Conservation (phyloP, 1,140 invertebrate species). For the Eriosoma lanigerum region DNA sequence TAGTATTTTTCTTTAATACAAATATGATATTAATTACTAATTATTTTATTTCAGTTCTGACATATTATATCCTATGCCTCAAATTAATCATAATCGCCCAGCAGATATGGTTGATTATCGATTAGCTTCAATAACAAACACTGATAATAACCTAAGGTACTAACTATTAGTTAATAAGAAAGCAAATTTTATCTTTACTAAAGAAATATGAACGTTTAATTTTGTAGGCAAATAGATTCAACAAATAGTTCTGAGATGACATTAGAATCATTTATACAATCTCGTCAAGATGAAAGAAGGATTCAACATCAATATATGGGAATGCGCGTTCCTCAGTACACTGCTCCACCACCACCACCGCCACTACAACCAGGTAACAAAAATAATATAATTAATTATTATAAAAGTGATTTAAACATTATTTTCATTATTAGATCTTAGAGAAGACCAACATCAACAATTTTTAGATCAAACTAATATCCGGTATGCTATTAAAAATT, state of each 20-base stretch:
- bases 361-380: conserved; percentile 30
- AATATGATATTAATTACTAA: too few species aligned
- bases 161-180: neutral
- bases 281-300: conserved; percentile 68
- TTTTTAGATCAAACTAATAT: conserved; percentile 40
- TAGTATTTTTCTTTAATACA: neutral
- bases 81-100: conserved; percentile 52
- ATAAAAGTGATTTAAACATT: neutral
- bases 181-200: too few species aligned
- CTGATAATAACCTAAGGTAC: conserved; percentile 47
- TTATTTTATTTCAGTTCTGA: conserved; percentile 20
- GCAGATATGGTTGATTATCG: conserved; percentile 58
- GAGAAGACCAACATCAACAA: conserved; percentile 37
- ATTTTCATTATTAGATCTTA: conserved; percentile 10
- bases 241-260: conserved; percentile 60
- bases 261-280: conserved; percentile 73
- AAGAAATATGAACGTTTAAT: neutral
- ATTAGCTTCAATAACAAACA: conserved; percentile 55
- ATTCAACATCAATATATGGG: conserved; percentile 45
- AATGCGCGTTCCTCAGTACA: conserved; percentile 52
- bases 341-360: conserved; percentile 51
- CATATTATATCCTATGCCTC: conserved; percentile 44
- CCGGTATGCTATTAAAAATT: neutral
- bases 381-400: neutral
- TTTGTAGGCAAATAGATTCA: conserved; percentile 13